Base-by-base conservation (phyloP, 2,797 vertebrate genomes). In the Anolis apletophallus region DNA sequence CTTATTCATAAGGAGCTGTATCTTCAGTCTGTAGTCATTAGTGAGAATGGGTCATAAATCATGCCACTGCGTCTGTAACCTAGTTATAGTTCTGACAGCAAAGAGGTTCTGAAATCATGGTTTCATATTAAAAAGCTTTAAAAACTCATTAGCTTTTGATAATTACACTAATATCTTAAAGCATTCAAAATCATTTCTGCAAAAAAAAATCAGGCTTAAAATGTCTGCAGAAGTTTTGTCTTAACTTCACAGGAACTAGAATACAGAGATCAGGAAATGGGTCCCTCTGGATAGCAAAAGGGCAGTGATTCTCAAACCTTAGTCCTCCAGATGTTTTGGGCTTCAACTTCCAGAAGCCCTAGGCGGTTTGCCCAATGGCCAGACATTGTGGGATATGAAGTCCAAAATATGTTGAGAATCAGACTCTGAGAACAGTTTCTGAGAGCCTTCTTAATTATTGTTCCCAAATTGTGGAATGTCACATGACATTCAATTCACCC, bases 131-230 rank as follows among this genome's bases (percentile, higher is more conserved):
- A 90, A 95, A 95, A 94, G 85, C 93, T 95, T 94, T 95, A 94
- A 96, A 96, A 96, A 93, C 95, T 95, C 94, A 95, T 96, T 96
- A 95, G 90, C 77, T 94, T 92, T 91, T 93, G 85, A 93, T 95
- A 96, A 96, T 96, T 96, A 94, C 93, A 87, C 92, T 95, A 95
- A 94, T 95, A 96, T 93, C 93, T 84, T 88, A 94, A 96, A 95
- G 92, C 91, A 92, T 77, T 93, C 89, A 93, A 91, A 95, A 92
- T 96, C 91, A 93, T 95, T 95, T 96, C 88, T 95, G 86, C 57
- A 87, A 92, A 89, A 92, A 88, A 89, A 92, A 88, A 95, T 92
- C n/a, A 0, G 86, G 67, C 85, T 81, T 74, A 86, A 88, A 95
- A 93, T 17, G 75, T 75, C 0, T 90, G 91, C 87, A 81, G 80